These are phyloP conservation scores for Drosophila navojoa DNA, from an alignment of 1,140 invertebrate species.

Conservation along the genomic window DNA sequence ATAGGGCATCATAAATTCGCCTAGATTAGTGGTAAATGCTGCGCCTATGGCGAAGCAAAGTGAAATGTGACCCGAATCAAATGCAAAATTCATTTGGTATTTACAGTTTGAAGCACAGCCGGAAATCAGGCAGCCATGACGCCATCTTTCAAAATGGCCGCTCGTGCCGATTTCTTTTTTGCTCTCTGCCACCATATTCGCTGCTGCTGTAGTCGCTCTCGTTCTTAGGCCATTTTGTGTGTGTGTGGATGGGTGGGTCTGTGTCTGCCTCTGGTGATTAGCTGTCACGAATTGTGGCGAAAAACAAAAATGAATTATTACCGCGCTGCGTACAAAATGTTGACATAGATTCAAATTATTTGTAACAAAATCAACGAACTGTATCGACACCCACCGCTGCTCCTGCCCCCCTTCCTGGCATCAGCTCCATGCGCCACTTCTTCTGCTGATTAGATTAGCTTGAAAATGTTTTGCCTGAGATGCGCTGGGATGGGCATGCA, in stretches of 20 bases:
- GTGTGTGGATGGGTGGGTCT: neutral
- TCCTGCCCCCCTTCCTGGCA: constrained; percentile 1
- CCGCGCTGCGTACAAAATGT: constrained; percentile 67
- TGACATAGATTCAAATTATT: constrained; percentile 82
- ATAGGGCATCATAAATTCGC: neutral
- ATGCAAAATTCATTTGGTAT: constrained; percentile 60
- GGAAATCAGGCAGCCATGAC: constrained; percentile 73
- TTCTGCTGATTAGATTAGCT: constrained; percentile 68
- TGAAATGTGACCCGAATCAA: constrained; percentile 36
- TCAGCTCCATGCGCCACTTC: neutral
- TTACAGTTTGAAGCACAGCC: constrained; percentile 45
- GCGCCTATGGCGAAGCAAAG: constrained; percentile 1
- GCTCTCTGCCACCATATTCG: constrained; percentile 5
- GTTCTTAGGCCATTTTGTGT: neutral
- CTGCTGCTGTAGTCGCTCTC: constrained; percentile 16
- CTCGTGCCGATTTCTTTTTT: constrained; percentile 33
- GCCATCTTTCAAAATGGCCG: constrained; percentile 70
- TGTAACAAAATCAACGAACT: constrained; percentile 76
- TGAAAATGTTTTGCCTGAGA: constrained; percentile 41
- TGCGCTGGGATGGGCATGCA: neutral
- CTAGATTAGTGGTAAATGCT: neutral
- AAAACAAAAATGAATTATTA: constrained; percentile 80
- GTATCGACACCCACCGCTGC: constrained; percentile 29
- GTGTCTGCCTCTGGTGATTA: constrained; percentile 64
- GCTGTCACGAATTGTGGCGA: constrained; percentile 69